These are phyloP conservation scores for Cremastobaeus sp. DNA, from an alignment of 2,888 invertebrate genomes.

Conservation along the genomic window DNA sequence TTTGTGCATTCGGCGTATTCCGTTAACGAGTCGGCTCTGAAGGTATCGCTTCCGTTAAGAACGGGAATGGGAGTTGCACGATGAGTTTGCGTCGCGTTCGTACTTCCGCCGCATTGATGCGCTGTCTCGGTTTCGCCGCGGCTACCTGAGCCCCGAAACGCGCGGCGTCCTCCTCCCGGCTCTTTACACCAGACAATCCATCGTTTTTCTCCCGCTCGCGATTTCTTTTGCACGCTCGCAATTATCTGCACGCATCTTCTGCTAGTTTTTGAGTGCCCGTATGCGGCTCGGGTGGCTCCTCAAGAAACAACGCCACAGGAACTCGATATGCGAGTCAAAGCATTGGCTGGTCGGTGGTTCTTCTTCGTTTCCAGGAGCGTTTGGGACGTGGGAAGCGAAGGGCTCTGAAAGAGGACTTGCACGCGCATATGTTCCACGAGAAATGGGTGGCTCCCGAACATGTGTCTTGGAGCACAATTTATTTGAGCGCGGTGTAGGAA, in stretches of 20 bases:
- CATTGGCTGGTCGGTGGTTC: conserved; percentile 56
- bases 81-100: conserved; percentile 51
- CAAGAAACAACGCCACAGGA: conserved; percentile 53
- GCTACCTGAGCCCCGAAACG: conserved; percentile 36
- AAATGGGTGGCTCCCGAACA: conserved; percentile 61
- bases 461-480: conserved; percentile 53
- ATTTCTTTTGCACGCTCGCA: conserved; percentile 60
- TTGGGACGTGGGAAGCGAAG: conserved; percentile 74
- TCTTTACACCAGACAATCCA: conserved; percentile 8
- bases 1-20: conserved; percentile 59
- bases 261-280: conserved; percentile 48
- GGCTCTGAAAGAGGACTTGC: conserved; percentile 56
- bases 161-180: background rate
- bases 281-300: conserved; percentile 44
- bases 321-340: conserved; percentile 52
- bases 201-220: conserved; percentile 39
- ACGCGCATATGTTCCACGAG: conserved; percentile 61
- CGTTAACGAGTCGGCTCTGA: conserved; percentile 65
- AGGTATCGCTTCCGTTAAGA: conserved; percentile 64
- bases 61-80: conserved; percentile 59
- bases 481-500: conserved; percentile 30
- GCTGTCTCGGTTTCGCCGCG: conserved; percentile 52
- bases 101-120: conserved; percentile 63
- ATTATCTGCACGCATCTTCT: conserved; percentile 67
- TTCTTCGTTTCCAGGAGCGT: conserved; percentile 67